These are phyloP conservation scores for Drosophila sucinea DNA, from an alignment of 1,140 invertebrate species.

Conservation along the genomic window DNA sequence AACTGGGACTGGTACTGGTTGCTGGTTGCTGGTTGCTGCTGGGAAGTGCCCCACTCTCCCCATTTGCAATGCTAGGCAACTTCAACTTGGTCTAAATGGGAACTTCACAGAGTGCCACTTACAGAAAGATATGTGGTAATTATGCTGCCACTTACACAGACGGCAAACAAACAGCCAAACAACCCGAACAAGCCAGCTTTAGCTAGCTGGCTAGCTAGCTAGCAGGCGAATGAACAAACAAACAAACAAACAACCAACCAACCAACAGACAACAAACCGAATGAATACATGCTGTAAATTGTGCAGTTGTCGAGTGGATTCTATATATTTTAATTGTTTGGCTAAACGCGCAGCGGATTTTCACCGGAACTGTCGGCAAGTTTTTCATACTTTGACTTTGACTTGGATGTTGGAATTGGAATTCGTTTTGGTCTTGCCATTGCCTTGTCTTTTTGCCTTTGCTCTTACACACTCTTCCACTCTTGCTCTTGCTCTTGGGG, in stretches of 20 bases:
- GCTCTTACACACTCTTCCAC: no score
- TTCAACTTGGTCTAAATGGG: slow-evolving; percentile 63
- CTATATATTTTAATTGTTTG: slow-evolving; percentile 65
- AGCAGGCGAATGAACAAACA: slow-evolving; percentile 36
- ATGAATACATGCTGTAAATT: slow-evolving; percentile 61
- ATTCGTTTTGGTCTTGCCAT: slow-evolving; percentile 6
- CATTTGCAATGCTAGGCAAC: slow-evolving; percentile 12
- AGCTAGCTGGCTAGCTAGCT: slow-evolving; percentile 1
- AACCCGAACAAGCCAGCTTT: slow-evolving; percentile 5
- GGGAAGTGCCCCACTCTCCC: slow-evolving; percentile 58
- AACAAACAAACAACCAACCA: slow-evolving; percentile 13
- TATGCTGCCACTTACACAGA: slow-evolving; percentile 73
- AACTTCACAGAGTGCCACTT: slow-evolving; percentile 75
- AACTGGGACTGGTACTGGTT: not conserved
- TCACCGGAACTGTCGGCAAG: slow-evolving; percentile 68
- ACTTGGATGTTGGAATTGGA: not conserved
- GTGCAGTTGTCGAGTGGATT: slow-evolving; percentile 70
- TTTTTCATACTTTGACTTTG: slow-evolving; percentile 57
- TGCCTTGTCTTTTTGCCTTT: not conserved
- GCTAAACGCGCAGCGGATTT: slow-evolving; percentile 71
- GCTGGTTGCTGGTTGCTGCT: slow-evolving; percentile 27
- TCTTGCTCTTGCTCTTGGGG: slow-evolving; percentile 1
- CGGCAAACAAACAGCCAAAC: slow-evolving; percentile 46
- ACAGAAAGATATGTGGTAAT: slow-evolving; percentile 77
- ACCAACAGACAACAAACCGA: slow-evolving; percentile 7